A percentile compares a stretch with the other conserved stretches of the same genome.
These are phyloP conservation scores for Mactra quadrangularis DNA, from an alignment of 1,140 invertebrate species.

Conservation along the genomic window DNA sequence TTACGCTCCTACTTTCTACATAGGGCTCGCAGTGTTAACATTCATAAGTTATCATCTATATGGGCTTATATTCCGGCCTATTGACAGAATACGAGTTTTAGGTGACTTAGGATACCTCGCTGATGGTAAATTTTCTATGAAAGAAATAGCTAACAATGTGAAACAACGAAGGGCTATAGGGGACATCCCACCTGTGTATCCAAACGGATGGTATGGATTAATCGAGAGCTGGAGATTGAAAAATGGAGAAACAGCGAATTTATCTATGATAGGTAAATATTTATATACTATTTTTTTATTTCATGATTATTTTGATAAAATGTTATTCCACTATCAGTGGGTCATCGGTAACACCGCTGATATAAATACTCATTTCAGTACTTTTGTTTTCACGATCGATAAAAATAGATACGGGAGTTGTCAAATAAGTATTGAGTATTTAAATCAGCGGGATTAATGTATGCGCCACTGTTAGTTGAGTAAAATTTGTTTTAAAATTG, in stretches of 20 bases:
- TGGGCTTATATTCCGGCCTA: slow-evolving; percentile 70
- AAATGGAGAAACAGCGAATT: slow-evolving; percentile 86
- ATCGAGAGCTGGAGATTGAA: slow-evolving; percentile 88
- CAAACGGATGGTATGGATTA: slow-evolving; percentile 95
- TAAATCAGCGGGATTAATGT: too few species aligned
- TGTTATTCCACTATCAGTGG: too few species aligned
- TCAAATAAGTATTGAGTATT: too few species aligned
- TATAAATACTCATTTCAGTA: too few species aligned
- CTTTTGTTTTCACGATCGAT: too few species aligned
- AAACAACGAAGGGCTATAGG: slow-evolving; percentile 84
- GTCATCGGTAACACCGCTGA: too few species aligned
- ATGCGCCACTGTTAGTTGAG: too few species aligned
- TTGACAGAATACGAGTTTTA: slow-evolving; percentile 79
- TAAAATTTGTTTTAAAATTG: too few species aligned
- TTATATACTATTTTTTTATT: too few species aligned
- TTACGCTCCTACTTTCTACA: slow-evolving; percentile 63
- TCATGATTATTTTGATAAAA: too few species aligned
- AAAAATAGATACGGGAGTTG: too few species aligned
- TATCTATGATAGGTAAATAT: slow-evolving; percentile 88
- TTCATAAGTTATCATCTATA: slow-evolving; percentile 65
- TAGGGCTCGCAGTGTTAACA: slow-evolving; percentile 40
- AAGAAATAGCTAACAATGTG: slow-evolving; percentile 82
- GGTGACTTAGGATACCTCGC: slow-evolving; percentile 84
- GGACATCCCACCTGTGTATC: slow-evolving; percentile 89
- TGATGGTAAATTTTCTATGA: slow-evolving; percentile 77